Percentiles rank a stretch among this genome's conserved stretches.
These are phyloP conservation scores for Drosophila longiperda DNA, from an alignment of 2,888 invertebrate genomes.

Conservation along the genomic window DNA sequence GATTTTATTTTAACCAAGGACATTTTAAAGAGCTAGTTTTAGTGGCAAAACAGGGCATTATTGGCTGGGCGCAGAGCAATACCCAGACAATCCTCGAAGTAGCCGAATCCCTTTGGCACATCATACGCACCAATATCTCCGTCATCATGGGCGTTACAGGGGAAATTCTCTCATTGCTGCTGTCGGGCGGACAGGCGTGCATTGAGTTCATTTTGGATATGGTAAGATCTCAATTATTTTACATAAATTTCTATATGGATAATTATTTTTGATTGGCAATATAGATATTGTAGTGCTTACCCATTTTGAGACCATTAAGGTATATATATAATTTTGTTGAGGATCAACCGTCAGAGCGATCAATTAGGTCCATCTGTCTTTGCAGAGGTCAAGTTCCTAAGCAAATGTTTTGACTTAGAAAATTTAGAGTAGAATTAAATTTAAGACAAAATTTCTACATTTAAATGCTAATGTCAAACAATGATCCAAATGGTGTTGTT, in stretches of 20 bases:
- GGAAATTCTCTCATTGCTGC: slow-evolving; percentile 93
- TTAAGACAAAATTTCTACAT: no score
- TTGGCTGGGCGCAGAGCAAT: slow-evolving; percentile 94
- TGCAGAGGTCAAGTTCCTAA: not conserved
- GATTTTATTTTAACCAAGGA: slow-evolving; percentile 84
- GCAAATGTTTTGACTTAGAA: no score
- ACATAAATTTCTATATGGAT: not conserved
- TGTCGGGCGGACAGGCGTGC: slow-evolving; percentile 95
- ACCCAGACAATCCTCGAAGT: slow-evolving; percentile 95
- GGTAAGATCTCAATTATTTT: slow-evolving; percentile 86
- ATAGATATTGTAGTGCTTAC: not conserved
- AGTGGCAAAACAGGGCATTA: slow-evolving; percentile 87
- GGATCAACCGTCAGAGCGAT: not conserved
- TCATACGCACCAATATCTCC: slow-evolving; percentile 96
- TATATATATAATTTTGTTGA: no score
- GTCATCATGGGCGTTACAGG: slow-evolving; percentile 93
- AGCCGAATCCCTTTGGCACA: slow-evolving; percentile 93
- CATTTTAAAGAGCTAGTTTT: slow-evolving; percentile 85
- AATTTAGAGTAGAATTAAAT: no score
- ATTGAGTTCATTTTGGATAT: slow-evolving; percentile 94
- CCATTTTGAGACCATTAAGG: not conserved
- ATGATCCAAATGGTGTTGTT: no score
- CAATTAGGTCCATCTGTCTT: not conserved
- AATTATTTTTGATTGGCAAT: not conserved
- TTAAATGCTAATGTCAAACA: no score